Conservation (phyloP, 2,888 invertebrate species). For the Drosophila pegasa region DNA sequence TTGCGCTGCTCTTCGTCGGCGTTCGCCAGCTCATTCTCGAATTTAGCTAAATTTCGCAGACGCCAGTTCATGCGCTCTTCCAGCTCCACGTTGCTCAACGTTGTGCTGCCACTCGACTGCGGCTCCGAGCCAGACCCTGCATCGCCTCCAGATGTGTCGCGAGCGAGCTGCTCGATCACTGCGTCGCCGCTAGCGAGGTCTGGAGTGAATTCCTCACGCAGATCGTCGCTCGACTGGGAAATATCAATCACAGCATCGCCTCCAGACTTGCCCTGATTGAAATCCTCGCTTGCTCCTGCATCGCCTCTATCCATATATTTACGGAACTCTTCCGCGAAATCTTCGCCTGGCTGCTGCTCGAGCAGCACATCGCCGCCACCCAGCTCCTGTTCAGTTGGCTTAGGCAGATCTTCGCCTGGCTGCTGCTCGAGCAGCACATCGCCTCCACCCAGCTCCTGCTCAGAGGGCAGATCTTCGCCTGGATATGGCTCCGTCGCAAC, state of each 20-base stretch:
- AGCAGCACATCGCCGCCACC: background rate
- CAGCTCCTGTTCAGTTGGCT: background rate
- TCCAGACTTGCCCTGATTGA: background rate
- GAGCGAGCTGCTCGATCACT: too few relatives aligned
- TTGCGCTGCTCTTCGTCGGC: background rate
- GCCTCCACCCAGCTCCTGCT: background rate
- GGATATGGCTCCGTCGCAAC: too few relatives aligned
- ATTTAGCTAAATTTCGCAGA: conserved; percentile 50
- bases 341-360: background rate
- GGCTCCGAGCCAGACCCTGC: background rate
- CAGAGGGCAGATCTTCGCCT: background rate
- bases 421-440: background rate
- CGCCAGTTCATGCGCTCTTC: conserved; percentile 56
- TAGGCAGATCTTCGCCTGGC: too few relatives aligned
- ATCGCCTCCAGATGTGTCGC: background rate
- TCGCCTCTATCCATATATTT: too few relatives aligned
- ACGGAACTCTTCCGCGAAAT: too few relatives aligned
- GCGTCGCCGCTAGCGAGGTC: background rate
- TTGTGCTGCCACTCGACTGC: conserved; percentile 5
- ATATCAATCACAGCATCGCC: background rate
- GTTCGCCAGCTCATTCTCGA: conserved; percentile 40
- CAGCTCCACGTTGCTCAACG: conserved; percentile 25
- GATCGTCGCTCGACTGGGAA: background rate
- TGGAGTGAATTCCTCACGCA: too few relatives aligned
- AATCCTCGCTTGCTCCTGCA: background rate